Base-by-base conservation (phyloP, 2,113 vertebrate genomes). In the Garra rufa region DNA sequence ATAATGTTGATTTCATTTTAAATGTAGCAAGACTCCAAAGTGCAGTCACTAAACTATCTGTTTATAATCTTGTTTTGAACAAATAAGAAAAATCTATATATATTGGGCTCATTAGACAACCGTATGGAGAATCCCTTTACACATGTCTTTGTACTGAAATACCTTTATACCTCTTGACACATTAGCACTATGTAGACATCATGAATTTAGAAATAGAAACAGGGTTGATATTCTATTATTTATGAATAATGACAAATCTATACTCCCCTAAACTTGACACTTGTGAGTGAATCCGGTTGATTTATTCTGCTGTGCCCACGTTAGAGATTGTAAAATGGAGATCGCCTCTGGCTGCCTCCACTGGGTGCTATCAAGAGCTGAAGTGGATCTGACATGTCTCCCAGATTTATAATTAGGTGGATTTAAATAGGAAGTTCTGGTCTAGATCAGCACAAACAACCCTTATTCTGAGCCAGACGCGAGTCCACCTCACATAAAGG, bases 21-120 rank as follows among this genome's bases (percentile, higher is more conserved):
- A n/a, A 93, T 94, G 93, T 95, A 94, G 94, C 94, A 93, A 74
- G 73, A 85, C 90, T 83, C 83, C 88, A 81, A 79, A 87, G 87
- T 90, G 82, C 84, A 83, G 41, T 82, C 87, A 83, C 82, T 76
- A 48, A 86, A 59, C 75, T 44, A 6, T 79, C 80, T 86, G 77
- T 86, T 85, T 63, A 75, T 86, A 65, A 44, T 46, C 67, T 63
- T 81, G 30, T 76, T 81, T 67, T n/a, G 48, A 63, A 65, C 57
- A 9, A 14, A 24, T 43, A 14, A 48, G 13, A 52, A 24, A n/a
- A 9, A 14, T n/a, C n/a, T n/a, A n/a, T n/a, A n/a, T n/a, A 34
- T 63, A 84, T 89, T 67, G 70, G 81, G 79, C 88, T 87, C 10
- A 5, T 76, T n/a, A 78, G 55, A 26, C n/a, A 9, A 44, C 55